Conservation (phyloP, 2,113 vertebrate genomes). For the Hemichromis elongatus region DNA sequence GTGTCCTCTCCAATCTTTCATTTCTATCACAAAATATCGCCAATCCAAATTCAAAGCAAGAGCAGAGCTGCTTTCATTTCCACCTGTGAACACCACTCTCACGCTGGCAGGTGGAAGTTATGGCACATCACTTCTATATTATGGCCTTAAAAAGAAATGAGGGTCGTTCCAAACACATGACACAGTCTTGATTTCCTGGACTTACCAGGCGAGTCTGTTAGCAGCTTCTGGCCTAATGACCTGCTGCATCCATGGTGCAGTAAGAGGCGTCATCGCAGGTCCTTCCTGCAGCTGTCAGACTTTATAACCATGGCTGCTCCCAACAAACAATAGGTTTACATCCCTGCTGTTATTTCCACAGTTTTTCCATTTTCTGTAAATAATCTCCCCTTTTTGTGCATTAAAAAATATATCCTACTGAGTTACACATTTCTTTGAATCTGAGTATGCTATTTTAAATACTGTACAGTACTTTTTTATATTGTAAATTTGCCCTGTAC, state of each 20-base stretch:
- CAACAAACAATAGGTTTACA: too few species aligned
- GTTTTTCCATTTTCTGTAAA: too few species aligned
- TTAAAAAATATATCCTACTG: fast-evolving
- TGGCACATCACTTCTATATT: neutral
- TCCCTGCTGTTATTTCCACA: too few species aligned
- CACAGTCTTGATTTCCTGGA: neutral
- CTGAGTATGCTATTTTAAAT: neutral
- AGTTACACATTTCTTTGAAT: neutral
- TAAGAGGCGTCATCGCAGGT: neutral
- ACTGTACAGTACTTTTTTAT: neutral
- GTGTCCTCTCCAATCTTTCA: neutral
- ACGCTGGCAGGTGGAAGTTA: neutral
- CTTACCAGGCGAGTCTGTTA: neutral
- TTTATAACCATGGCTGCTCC: neutral
- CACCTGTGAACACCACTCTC: neutral
- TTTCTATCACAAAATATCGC: neutral
- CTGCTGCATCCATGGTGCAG: neutral
- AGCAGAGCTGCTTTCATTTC: neutral
- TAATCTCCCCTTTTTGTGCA: too few species aligned
- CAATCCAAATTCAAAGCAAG: neutral
- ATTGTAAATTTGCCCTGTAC: neutral
- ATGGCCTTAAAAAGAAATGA: neutral
- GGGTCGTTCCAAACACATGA: neutral
- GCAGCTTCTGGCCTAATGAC: neutral
- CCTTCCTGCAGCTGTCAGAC: neutral